phyloP scores from a whole-genome alignment of 2,797 vertebrate genomes.

The Nothura maculosa region DNA sequence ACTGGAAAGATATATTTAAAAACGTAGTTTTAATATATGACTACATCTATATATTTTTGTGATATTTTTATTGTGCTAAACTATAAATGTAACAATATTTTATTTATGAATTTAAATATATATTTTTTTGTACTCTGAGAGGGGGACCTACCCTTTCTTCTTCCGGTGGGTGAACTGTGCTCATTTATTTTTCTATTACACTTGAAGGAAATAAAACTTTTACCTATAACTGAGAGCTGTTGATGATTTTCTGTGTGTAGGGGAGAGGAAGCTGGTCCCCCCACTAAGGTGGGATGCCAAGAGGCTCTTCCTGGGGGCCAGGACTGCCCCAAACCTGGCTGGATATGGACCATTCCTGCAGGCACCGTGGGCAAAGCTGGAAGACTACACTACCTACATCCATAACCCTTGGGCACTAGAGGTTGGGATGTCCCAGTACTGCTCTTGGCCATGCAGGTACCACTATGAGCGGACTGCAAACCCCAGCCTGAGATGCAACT shows the following conservation, averaged over 20 bases:
- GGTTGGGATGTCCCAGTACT: not conserved
- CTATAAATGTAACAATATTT: not conserved
- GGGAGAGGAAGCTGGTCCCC: too few relatives aligned
- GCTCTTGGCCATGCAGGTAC: not conserved
- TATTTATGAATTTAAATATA: conserved; percentile 46
- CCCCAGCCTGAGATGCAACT: too few relatives aligned
- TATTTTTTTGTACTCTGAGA: conserved; percentile 13
- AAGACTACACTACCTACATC: too few relatives aligned
- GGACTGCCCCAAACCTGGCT: too few relatives aligned
- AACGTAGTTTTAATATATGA: conserved; percentile 43
- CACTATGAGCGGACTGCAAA: too few relatives aligned
- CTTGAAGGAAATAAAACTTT: conserved; percentile 36
- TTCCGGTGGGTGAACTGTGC: not conserved
- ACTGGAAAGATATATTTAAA: conserved; percentile 60
- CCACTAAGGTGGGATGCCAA: not conserved
- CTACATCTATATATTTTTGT: conserved; percentile 42
- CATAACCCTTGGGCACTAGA: too few relatives aligned
- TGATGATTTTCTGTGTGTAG: not conserved
- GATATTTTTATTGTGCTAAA: not conserved
- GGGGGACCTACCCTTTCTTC: not conserved
- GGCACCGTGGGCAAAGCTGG: too few relatives aligned
- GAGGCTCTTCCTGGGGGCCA: too few relatives aligned
- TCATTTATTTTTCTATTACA: conserved; percentile 36
- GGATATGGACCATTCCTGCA: too few relatives aligned
- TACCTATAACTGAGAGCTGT: not conserved